Evolutionary conservation across 1,140 invertebrate species (phyloP), one percentile per base, ranked within the genome.

Genomic region (Maniola jurtina): DNA sequence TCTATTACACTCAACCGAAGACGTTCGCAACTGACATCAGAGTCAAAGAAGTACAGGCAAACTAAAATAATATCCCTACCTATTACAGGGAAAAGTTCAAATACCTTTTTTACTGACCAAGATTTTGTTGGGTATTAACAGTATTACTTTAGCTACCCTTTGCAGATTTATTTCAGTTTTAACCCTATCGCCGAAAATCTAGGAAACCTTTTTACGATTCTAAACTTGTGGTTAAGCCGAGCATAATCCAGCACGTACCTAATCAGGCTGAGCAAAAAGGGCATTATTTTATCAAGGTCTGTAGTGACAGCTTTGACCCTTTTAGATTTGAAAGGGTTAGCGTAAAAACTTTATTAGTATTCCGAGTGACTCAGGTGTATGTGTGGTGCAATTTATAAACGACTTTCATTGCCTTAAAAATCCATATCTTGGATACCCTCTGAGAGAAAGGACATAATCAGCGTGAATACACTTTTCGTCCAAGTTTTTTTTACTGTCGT

Each of bases 291-390:
- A 56, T 66, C 47, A 59, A 65, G 59, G 62, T 63, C 62, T 16
- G 33, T 64, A 68, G 64, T 68, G 73, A 74, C 67, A 75, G 71
- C 68, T 71, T 68, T 61, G 69, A 75, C 71, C 75, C 77, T 75
- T 74, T 76, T 72, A 72, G 71, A 74, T 76, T 77, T 74, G 68
- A 73, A 76, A 73, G 78, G 80, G 80, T 81, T 76, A 73, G 72
- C 72, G 67, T 79, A 84, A 84, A 84, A 84, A 84, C 73, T 79
- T 83, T 72, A 83, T 81, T 83, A 80, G 77, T 75, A 81, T 83
- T 80, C 76, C 63, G 58, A 76, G 71, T 60, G 72, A 66, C 69
- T 77, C 82, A 84, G 82, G 82, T 84, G 80, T 47, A 42, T 42
- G 36, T 15, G 56, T 71, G 54, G 71, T 57, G 8, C 61, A 75